Evolutionary conservation across 1,140 invertebrate genomes (phyloP).

Genomic region (Drosophila mauritiana): DNA sequence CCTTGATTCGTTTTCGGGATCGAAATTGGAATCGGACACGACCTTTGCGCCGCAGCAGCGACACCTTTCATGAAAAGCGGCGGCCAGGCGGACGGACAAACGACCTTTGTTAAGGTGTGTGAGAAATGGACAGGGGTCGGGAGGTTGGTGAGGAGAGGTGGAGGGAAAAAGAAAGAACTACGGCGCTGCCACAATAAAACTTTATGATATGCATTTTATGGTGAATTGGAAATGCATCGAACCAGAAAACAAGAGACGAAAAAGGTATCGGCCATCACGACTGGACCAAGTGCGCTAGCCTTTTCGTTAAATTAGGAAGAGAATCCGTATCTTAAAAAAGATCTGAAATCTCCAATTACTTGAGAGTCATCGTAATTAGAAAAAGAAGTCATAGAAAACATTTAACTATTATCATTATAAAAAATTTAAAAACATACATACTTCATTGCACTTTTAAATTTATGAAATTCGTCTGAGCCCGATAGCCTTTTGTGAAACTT

Average conservation of each 20-base stretch:
- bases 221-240: slow-evolving; percentile 76
- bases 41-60: slow-evolving; percentile 38
- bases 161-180: slow-evolving; percentile 40
- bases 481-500: neutral
- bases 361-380: neutral
- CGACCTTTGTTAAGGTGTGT: slow-evolving; percentile 76
- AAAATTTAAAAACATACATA: too few relatives aligned
- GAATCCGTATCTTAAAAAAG: neutral
- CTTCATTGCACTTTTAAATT: too few relatives aligned
- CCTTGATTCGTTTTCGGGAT: slow-evolving; percentile 64
- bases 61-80: slow-evolving; percentile 56
- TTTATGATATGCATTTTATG: slow-evolving; percentile 82
- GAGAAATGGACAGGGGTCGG: slow-evolving; percentile 45
- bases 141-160: neutral
- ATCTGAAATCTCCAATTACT: neutral
- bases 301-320: neutral
- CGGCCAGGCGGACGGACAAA: slow-evolving; percentile 38
- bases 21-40: slow-evolving; percentile 44
- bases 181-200: slow-evolving; percentile 74
- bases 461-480: neutral
- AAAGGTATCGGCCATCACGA: slow-evolving; percentile 49
- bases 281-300: slow-evolving; percentile 36
- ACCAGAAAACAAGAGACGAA: slow-evolving; percentile 41
- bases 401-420: neutral
- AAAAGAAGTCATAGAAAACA: neutral